phyloP scores from a whole-genome alignment of 2,888 invertebrate genomes.

The Chrysodeixis includens region DNA sequence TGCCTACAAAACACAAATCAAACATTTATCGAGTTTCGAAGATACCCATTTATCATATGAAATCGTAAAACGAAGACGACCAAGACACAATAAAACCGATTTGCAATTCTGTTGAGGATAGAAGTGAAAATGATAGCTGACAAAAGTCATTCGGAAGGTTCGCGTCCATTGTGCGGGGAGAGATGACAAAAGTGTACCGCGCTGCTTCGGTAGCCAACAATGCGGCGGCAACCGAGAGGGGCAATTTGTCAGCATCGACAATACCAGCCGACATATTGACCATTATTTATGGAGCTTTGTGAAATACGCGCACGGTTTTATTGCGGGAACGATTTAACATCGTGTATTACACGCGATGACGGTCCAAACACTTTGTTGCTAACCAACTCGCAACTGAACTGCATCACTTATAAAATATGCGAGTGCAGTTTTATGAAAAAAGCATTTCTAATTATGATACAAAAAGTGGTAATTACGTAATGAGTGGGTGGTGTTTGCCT shows the following conservation, averaged over 20 bases:
- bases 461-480: constrained; percentile 47
- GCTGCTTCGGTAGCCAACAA: constrained; percentile 82
- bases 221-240: constrained; percentile 82
- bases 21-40: constrained; percentile 77
- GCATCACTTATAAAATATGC: constrained; percentile 37
- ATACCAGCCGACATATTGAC: constrained; percentile 87
- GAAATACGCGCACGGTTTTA: constrained; percentile 83
- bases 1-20: constrained; percentile 72
- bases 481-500: constrained; percentile 37
- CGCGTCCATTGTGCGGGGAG: constrained; percentile 74
- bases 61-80: constrained; percentile 73
- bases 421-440: constrained; percentile 35
- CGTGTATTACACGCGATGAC: constrained; percentile 85
- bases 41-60: constrained; percentile 82
- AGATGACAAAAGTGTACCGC: constrained; percentile 76
- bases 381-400: constrained; percentile 54
- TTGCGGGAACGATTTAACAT: constrained; percentile 85
- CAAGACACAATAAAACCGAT: constrained; percentile 83
- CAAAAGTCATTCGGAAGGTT: constrained; percentile 81
- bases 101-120: constrained; percentile 74
- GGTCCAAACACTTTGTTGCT: constrained; percentile 78
- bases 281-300: constrained; percentile 88
- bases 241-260: constrained; percentile 89
- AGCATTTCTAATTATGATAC: constrained; percentile 30
- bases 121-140: constrained; percentile 87